phyloP scores from a whole-genome alignment of 2,888 invertebrate species.

The Drosophila antonietae region DNA sequence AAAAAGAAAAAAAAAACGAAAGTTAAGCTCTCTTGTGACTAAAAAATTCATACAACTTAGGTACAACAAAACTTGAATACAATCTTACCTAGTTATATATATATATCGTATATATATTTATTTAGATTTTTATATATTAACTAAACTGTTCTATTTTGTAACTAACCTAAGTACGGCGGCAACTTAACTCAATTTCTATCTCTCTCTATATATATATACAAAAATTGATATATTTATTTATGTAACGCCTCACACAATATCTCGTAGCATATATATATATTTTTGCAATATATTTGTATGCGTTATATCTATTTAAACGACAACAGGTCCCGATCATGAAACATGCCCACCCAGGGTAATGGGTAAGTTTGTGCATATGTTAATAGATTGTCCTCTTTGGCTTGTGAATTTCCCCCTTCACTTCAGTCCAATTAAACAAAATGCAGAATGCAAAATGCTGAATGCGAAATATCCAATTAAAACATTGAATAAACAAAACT shows the following conservation, averaged over 20 bases:
- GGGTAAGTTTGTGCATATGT: conserved; percentile 83
- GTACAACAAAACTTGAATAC: conserved; percentile 56
- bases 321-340: conserved; percentile 85
- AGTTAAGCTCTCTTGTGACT: conserved; percentile 75
- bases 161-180: conserved; percentile 75
- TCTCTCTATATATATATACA: conserved; percentile 25
- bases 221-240: conserved; percentile 11
- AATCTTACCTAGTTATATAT: conserved; percentile 34
- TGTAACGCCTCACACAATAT: conserved; percentile 36
- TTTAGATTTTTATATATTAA: conserved; percentile 34
- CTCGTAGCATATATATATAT: conserved; percentile 46
- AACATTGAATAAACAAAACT: conserved; percentile 14
- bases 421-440: background rate
- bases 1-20: conserved; percentile 35
- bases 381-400: conserved; percentile 51
- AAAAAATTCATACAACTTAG: conserved; percentile 72
- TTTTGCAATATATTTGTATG: conserved; percentile 55
- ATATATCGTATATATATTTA: conserved; percentile 30
- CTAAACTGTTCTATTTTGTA: conserved; percentile 66
- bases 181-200: conserved; percentile 46
- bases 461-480: background rate
- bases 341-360: conserved; percentile 85
- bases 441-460: conserved; percentile 3
- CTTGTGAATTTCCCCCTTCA: conserved; percentile 31
- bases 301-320: conserved; percentile 78